Conservation (phyloP, 2,888 invertebrate species). For the Drosophila greeni region DNA sequence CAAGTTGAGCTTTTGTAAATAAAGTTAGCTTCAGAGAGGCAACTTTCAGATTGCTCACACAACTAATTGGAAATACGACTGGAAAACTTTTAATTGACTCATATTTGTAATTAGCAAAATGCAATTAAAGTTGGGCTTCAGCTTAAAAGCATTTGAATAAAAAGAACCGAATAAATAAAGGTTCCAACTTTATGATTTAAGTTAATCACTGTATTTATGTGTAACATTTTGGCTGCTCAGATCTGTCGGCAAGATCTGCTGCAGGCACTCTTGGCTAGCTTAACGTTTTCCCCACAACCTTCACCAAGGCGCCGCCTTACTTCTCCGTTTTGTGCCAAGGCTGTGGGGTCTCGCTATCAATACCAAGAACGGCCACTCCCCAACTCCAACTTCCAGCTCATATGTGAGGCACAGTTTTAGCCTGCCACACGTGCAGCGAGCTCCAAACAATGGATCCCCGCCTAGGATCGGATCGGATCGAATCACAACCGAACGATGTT, state of each 20-base stretch:
- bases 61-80: constrained; percentile 43
- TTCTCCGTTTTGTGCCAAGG: constrained; percentile 58
- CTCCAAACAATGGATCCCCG: constrained; percentile 45
- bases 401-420: constrained; percentile 26
- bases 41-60: constrained; percentile 16
- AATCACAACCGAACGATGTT: constrained; percentile 7
- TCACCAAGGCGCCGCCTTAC: constrained; percentile 52
- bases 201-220: constrained; percentile 55
- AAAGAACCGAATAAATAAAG: constrained; percentile 8
- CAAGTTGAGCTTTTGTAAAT: background rate
- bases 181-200: constrained; percentile 16
- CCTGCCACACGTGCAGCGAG: constrained; percentile 53
- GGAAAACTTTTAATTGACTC: constrained; percentile 60
- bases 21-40: constrained; percentile 10
- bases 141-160: constrained; percentile 39
- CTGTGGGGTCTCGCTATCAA: constrained; percentile 31
- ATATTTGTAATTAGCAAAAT: constrained; percentile 52
- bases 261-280: constrained; percentile 36
- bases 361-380: constrained; percentile 54
- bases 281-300: constrained; percentile 32
- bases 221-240: constrained; percentile 34
- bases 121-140: constrained; percentile 53
- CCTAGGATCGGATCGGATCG: constrained; percentile 11
- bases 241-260: constrained; percentile 36
- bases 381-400: constrained; percentile 24